Evolutionary conservation across 2,888 invertebrate species (phyloP).

Genomic region (Latrodectus elegans): DNA sequence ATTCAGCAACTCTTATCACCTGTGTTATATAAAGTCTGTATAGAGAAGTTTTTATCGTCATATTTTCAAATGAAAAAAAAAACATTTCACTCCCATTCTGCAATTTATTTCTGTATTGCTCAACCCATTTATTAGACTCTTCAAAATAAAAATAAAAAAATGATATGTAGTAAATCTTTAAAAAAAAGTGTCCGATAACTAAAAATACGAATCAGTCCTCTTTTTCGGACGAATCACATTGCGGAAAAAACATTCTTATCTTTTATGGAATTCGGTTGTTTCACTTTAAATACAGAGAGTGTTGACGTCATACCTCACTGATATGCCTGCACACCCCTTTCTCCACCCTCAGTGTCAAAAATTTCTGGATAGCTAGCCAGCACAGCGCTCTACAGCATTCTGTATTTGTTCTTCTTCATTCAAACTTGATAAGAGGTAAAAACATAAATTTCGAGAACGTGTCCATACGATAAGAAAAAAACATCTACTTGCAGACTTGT

Average conservation of each 20-base stretch:
- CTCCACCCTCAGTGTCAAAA: background rate
- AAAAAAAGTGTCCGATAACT: too few relatives aligned
- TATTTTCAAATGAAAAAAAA: too few relatives aligned
- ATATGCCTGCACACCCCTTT: background rate
- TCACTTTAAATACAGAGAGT: background rate
- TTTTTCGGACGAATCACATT: background rate
- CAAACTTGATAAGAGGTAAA: background rate
- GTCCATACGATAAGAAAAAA: background rate
- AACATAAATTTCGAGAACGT: background rate
- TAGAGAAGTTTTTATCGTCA: too few relatives aligned
- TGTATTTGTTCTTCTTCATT: background rate
- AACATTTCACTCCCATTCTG: too few relatives aligned
- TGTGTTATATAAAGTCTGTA: too few relatives aligned
- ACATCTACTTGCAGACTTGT: background rate
- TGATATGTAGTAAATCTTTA: too few relatives aligned
- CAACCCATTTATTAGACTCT: too few relatives aligned
- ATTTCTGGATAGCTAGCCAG: constrained; percentile 1
- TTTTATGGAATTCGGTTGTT: background rate
- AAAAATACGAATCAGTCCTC: background rate
- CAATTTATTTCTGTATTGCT: too few relatives aligned
- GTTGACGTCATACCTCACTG: constrained; percentile 2
- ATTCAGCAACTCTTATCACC: too few relatives aligned
- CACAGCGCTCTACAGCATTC: background rate
- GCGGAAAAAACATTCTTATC: background rate
- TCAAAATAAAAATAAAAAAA: too few relatives aligned